Base-by-base conservation (phyloP, 2,113 vertebrate species). In the Arvicanthis niloticus region DNA sequence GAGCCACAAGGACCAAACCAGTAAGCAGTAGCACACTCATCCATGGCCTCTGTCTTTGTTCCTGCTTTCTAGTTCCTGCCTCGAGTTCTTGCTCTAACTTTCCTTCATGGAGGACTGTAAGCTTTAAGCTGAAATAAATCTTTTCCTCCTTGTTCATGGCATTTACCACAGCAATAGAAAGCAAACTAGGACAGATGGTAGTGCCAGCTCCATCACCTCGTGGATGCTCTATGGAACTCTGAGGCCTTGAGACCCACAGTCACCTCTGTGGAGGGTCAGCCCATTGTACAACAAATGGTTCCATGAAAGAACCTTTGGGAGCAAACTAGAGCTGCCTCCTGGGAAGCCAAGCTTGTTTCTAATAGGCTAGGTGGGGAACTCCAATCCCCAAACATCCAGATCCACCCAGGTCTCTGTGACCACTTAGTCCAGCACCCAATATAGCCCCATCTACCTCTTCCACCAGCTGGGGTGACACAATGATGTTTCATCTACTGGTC, bases 391-490 rank as follows among this genome's bases (percentile, higher is more conserved):
- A 72, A 92, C 1, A 24, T 72, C 53, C 12, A 16, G 12, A 16
- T n/a, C 8, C 15, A 13, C n/a, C 62, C 19, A 3, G 67, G 13
- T 26, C 29, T 94, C 80, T 65, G 13, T 5, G 68, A 42, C 29
- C 22, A 85, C 82, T 45, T 34, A 58, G 10, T 56, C 37, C 7
- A 42, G 53, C 26, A 68, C 45, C 29, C 3, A 31, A 1, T 17
- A 42, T 42, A 84, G 4, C 3, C n/a, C 56, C 13, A 42, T 17
- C n/a, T 13, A 26, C n/a, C 12, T 12, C 45, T 67, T 22, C 40
- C 3, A n/a, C 12, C 3, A 3, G 17, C 26, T 56, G n/a, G 58
- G 4, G n/a, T 11, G 24, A 6, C 2, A 8, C 2, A 0, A 9
- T n/a, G 45, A 26, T 2, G 0, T 72, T 77, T 5, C 6, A 60